Evolutionary conservation across 2,113 vertebrate genomes (phyloP).

Genomic region (Sinocyclocheilus anshuiensis): DNA sequence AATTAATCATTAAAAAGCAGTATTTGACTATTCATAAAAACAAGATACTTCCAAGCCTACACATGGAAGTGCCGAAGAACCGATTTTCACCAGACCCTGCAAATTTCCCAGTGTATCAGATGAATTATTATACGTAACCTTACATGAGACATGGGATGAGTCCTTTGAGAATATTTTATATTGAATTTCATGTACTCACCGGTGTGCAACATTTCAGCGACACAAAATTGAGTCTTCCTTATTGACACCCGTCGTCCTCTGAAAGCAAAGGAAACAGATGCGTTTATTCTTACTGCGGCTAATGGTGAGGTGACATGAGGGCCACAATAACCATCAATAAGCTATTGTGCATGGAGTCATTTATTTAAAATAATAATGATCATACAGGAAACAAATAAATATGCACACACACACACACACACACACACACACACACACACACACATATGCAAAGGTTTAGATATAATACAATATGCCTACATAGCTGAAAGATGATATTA

Average conservation of each 20-base stretch:
- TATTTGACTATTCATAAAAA: not conserved
- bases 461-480: slow-evolving; percentile 7
- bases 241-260: slow-evolving; percentile 89
- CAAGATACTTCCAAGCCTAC: not conserved
- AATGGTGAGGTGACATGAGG: not conserved
- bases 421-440: not conserved
- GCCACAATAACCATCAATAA: not conserved
- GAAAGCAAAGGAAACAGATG: slow-evolving; percentile 65
- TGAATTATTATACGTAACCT: not conserved
- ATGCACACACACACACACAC: slow-evolving; percentile 33
- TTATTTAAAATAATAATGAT: not conserved
- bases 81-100: no score
- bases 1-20: not conserved
- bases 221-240: slow-evolving; percentile 94
- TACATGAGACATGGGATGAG: not conserved
- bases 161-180: slow-evolving; percentile 10
- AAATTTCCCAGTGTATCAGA: not conserved
- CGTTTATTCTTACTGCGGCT: slow-evolving; percentile 22
- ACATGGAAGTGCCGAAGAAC: not conserved
- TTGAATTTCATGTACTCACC: slow-evolving; percentile 79
- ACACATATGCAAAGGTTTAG: not conserved
- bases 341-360: not conserved
- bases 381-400: not conserved
- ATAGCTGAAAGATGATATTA: not conserved
- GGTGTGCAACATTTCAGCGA: slow-evolving; percentile 83